Percentiles rank a stretch among this genome's conserved stretches.
These are phyloP conservation scores for Zeuzera pyrina DNA, from an alignment of 2,888 invertebrate genomes.

Conservation along the genomic window DNA sequence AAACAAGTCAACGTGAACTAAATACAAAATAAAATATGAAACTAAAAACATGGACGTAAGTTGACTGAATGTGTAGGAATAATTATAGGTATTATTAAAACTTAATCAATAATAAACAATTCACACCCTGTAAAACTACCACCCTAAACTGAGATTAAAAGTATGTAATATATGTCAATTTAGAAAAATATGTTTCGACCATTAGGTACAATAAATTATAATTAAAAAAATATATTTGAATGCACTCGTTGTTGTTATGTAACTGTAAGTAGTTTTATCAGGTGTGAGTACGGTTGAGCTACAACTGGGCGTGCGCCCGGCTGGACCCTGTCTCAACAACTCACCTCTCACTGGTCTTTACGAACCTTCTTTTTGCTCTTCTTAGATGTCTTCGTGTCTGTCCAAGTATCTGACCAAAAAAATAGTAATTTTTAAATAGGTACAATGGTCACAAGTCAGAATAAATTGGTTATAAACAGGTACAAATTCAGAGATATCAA, in stretches of 20 bases:
- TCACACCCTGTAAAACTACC: slow-evolving; percentile 64
- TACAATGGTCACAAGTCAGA: background rate
- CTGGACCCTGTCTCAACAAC: slow-evolving; percentile 34
- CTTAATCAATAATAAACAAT: slow-evolving; percentile 41
- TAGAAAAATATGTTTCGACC: background rate
- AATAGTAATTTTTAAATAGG: background rate
- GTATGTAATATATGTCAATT: background rate
- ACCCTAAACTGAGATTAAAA: slow-evolving; percentile 21
- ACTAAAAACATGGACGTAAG: slow-evolving; percentile 69
- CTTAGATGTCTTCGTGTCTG: slow-evolving; percentile 80
- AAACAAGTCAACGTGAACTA: slow-evolving; percentile 59
- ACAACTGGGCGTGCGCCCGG: slow-evolving; percentile 37
- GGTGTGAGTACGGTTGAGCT: slow-evolving; percentile 62
- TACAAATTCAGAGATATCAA: too few species aligned
- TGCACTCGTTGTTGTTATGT: too few species aligned
- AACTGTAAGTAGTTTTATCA: slow-evolving; percentile 47
- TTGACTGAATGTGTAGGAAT: slow-evolving; percentile 61
- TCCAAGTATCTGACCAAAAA: slow-evolving; percentile 76
- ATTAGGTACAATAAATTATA: background rate
- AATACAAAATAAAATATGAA: slow-evolving; percentile 65
- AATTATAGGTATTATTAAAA: slow-evolving; percentile 40
- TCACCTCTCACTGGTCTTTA: slow-evolving; percentile 77
- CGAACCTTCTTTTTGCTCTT: slow-evolving; percentile 85
- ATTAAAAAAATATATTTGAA: background rate
- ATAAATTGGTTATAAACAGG: too few species aligned